These are phyloP conservation scores for Hyposoter dolosus DNA, from an alignment of 2,888 invertebrate species.

Conservation along the genomic window DNA sequence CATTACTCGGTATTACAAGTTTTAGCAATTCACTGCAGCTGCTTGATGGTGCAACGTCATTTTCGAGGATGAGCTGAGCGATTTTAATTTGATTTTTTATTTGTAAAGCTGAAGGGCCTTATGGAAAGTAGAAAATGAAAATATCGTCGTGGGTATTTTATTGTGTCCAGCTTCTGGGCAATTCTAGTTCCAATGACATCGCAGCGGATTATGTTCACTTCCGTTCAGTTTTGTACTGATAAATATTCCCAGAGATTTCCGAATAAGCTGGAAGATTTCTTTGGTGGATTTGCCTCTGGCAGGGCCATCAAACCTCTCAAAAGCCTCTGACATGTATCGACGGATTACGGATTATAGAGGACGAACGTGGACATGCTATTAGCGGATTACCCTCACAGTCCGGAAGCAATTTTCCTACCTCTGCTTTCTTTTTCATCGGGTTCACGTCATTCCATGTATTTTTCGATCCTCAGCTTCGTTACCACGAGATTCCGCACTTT, in stretches of 20 bases:
- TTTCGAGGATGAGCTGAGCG: neutral
- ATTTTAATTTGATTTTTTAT: too few species aligned
- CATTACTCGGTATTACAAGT: constrained; percentile 15
- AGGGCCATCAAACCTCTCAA: constrained; percentile 41
- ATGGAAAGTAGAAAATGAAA: too few species aligned
- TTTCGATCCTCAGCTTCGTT: constrained; percentile 33
- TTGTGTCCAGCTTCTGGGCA: neutral
- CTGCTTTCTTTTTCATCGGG: constrained; percentile 62
- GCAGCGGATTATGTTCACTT: neutral
- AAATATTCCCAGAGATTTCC: constrained; percentile 22
- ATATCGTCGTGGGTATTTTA: neutral
- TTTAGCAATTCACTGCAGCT: neutral
- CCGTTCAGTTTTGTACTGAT: neutral
- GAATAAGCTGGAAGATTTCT: constrained; percentile 26
- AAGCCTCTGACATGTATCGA: constrained; percentile 64
- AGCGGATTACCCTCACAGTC: constrained; percentile 78
- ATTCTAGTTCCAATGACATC: neutral
- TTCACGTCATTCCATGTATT: constrained; percentile 26
- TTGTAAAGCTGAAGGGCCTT: too few species aligned
- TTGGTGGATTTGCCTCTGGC: constrained; percentile 25
- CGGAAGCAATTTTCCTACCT: constrained; percentile 78
- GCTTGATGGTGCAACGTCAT: neutral
- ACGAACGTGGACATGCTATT: constrained; percentile 77
- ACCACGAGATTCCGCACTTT: constrained; percentile 36
- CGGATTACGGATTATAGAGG: constrained; percentile 62